phyloP scores from a whole-genome alignment of 2,113 vertebrate species.

The Numenius arquata region DNA sequence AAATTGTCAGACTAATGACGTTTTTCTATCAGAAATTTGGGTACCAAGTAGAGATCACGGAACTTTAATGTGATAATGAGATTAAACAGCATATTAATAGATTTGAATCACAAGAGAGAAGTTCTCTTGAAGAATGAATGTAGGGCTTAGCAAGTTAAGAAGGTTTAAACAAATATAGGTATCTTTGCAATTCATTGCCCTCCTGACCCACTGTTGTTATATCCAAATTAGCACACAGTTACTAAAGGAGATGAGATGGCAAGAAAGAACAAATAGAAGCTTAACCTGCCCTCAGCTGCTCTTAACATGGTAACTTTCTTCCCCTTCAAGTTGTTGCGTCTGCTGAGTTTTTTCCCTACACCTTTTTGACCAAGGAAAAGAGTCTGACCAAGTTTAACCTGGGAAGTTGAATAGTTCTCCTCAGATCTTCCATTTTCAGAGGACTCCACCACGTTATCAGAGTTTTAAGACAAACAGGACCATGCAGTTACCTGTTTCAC shows the following conservation, averaged over 20 bases:
- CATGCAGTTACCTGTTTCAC: neutral
- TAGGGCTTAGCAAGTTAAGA: neutral
- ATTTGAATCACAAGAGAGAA: neutral
- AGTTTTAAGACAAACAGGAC: neutral
- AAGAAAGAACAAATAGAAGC: neutral
- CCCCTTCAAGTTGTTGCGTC: neutral
- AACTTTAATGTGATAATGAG: neutral
- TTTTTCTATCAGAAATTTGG: neutral
- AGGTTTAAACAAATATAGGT: neutral
- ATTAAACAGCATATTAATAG: neutral
- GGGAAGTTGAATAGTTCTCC: neutral
- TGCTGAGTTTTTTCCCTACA: neutral
- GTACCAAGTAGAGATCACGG: neutral
- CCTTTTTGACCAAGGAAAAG: neutral
- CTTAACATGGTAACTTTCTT: neutral
- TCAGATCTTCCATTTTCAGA: neutral
- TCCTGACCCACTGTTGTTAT: neutral
- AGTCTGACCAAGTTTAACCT: neutral
- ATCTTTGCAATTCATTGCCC: neutral
- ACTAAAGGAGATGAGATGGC: neutral
- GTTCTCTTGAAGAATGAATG: neutral
- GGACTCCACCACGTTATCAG: neutral
- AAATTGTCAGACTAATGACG: neutral
- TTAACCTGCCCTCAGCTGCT: neutral
- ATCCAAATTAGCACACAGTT: neutral